phyloP scores from a whole-genome alignment of 2,113 vertebrate genomes.

The Myocastor coypus region DNA sequence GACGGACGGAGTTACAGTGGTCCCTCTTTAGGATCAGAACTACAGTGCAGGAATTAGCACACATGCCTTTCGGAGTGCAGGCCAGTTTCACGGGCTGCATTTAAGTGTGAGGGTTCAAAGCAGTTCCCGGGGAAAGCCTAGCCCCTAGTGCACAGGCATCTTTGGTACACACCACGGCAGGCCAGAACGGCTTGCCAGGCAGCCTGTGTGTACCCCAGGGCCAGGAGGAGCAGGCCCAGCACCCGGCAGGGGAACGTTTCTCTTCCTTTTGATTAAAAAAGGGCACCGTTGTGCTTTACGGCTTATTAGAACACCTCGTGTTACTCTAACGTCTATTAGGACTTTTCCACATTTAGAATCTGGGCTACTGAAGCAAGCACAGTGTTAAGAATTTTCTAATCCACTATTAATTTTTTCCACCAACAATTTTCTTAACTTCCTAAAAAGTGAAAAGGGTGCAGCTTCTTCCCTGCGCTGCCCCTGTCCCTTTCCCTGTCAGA shows the following conservation, averaged over 20 bases:
- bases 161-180: slow-evolving; percentile 30
- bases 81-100: slow-evolving; percentile 59
- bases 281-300: neutral
- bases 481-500: neutral
- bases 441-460: neutral
- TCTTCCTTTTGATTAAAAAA: neutral
- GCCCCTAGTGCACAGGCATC: slow-evolving; percentile 56
- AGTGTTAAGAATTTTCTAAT: slow-evolving; percentile 26
- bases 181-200: neutral
- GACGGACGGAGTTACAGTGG: neutral
- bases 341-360: neutral
- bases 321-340: slow-evolving; percentile 40
- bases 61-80: slow-evolving; percentile 56
- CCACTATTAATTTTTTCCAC: neutral
- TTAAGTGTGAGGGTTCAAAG: slow-evolving; percentile 5
- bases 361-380: no score
- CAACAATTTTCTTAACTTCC: neutral
- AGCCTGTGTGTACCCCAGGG: slow-evolving; percentile 39
- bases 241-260: neutral
- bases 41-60: slow-evolving; percentile 53
- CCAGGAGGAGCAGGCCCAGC: slow-evolving; percentile 49
- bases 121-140: slow-evolving; percentile 72
- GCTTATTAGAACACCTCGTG: neutral
- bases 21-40: slow-evolving; percentile 54
- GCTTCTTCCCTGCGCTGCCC: neutral